These are phyloP conservation scores for Mandrillus leucophaeus DNA, from an alignment of 2,113 vertebrate species.

Conservation along the genomic window DNA sequence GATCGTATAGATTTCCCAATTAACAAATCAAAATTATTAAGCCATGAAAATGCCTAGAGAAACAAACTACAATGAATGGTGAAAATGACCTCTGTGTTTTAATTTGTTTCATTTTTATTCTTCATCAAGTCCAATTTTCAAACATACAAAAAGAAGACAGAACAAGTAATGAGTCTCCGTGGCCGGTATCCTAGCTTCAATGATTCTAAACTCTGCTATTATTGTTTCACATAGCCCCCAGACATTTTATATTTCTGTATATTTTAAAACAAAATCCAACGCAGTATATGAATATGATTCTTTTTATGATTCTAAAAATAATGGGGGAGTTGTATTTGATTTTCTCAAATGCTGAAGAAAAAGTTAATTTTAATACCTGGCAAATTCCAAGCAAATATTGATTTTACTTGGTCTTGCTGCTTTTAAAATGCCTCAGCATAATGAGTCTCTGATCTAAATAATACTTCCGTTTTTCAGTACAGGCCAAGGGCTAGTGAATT, in stretches of 20 bases:
- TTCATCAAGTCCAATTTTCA: slow-evolving; percentile 6
- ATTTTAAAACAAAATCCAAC: neutral
- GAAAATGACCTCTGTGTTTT: neutral
- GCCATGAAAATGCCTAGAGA: slow-evolving; percentile 27
- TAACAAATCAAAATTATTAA: slow-evolving; percentile 11
- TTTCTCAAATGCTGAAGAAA: slow-evolving; percentile 12
- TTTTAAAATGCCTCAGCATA: slow-evolving; percentile 20
- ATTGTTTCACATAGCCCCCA: neutral
- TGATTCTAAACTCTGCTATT: neutral
- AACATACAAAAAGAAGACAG: slow-evolving; percentile 9
- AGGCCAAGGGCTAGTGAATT: slow-evolving; percentile 40
- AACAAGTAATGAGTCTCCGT: neutral
- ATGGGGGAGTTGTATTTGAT: neutral
- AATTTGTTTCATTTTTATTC: slow-evolving; percentile 39
- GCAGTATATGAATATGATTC: neutral
- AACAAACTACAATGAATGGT: neutral
- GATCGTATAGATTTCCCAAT: slow-evolving; percentile 1
- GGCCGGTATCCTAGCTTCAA: neutral
- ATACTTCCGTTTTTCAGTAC: neutral
- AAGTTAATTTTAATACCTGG: slow-evolving; percentile 29
- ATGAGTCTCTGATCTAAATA: neutral
- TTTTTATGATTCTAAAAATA: slow-evolving; percentile 29
- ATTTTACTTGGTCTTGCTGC: slow-evolving; percentile 6
- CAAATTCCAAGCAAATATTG: slow-evolving; percentile 11
- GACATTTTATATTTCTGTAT: neutral